Base-by-base conservation (phyloP, 2,888 invertebrate genomes). In the Macrosoma leucophasiata region DNA sequence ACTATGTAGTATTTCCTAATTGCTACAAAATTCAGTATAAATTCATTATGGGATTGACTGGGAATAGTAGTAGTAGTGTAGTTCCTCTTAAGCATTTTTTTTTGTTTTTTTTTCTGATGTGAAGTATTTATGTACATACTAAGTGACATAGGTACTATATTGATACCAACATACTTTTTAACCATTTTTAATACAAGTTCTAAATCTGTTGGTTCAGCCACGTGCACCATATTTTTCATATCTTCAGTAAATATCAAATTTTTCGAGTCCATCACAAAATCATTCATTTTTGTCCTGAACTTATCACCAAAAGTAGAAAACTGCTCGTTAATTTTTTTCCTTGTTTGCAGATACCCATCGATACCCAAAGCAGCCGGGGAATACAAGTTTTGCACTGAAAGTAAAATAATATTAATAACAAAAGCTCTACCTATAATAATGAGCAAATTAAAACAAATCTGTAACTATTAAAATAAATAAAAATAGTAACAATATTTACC, bases 201-300 rank as follows among this genome's bases (percentile, higher is more conserved):
- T 8, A 92, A 46, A 61, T 94, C 93, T 6, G 79, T 63, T 14
- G 85, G 86, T 39, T 90, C 87, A 2, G 88, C 87, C 31, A 94
- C 64, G 57, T 94, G 90, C 3, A 92, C 62, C 88, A 94, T 91
- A 60, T 91, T 92, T 65, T 94, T 94, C 7, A 95, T 73, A 69
- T 95, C 95, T 74, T 94, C 94, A 4, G 94, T 93, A 56, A 94
- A 95, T 43, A 95, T 87, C 87, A 93, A 88, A 47, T 86, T 88
- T 41, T 86, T 86, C 1, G 86, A 68, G 9, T 86, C 76, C 2
- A 68, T 49, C 1, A 88, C 72, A 62, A 88, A 90, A 31, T 89
- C 87, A 7, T 54, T 65, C 92, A 95, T 93, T 74, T 93, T 92
- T 1, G 62, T 50, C 36, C 86, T 85, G 62, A 94, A 94, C 42